Evolutionary conservation across 1,140 invertebrate species (phyloP).

Genomic region (Psilanteris sp.): DNA sequence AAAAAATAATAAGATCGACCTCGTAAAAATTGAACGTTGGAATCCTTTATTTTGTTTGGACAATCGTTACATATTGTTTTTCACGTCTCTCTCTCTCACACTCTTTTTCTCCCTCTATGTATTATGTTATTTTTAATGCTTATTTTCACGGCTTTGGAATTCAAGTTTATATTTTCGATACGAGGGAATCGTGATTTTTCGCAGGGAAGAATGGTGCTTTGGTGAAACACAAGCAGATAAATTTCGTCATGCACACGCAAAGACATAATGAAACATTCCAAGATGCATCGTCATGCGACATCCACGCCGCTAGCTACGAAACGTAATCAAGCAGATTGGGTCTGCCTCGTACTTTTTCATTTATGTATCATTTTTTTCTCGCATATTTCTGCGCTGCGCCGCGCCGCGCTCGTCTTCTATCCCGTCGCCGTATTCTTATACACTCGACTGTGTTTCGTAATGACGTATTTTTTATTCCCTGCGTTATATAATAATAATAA

Average conservation of each 20-base stretch:
- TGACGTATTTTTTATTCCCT: conserved; percentile 29
- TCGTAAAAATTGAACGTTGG: too few relatives aligned
- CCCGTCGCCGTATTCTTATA: conserved; percentile 15
- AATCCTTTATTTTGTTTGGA: too few relatives aligned
- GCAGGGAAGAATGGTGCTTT: conserved; percentile 12
- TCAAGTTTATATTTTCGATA: conserved; percentile 33
- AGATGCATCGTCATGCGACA: conserved; percentile 37
- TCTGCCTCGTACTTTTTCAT: conserved; percentile 38
- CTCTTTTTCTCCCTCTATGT: too few relatives aligned
- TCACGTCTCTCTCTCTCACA: too few relatives aligned
- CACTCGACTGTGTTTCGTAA: conserved; percentile 19
- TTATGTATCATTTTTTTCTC: conserved; percentile 39
- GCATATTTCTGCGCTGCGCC: neutral
- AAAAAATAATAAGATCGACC: neutral
- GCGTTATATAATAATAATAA: conserved; percentile 25
- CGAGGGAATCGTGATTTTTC: conserved; percentile 39
- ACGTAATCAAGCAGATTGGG: conserved; percentile 42
- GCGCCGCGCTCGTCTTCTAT: conserved; percentile 2
- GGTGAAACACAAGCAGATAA: conserved; percentile 23
- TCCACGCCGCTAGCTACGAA: conserved; percentile 27
- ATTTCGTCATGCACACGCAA: conserved; percentile 19
- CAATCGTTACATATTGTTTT: too few relatives aligned
- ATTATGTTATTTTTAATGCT: too few relatives aligned
- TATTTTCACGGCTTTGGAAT: too few relatives aligned
- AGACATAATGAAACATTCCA: conserved; percentile 52